Conservation (phyloP, 2,113 vertebrate species). For the Apistogramma diplotaenia region DNA sequence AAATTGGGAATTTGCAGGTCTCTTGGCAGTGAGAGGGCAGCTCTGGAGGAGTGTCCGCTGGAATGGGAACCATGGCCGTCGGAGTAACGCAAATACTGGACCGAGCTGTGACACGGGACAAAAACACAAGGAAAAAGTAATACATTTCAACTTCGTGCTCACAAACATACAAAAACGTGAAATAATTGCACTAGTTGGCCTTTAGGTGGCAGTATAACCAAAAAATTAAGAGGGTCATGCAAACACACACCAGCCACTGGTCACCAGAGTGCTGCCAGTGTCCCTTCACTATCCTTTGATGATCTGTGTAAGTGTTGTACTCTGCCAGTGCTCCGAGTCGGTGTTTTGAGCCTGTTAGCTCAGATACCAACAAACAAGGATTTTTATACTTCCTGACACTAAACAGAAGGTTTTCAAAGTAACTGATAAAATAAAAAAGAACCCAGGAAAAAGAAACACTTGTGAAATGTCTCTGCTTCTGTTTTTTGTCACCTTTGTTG, state of each 20-base stretch:
- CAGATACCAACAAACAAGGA: background rate
- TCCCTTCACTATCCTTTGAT: background rate
- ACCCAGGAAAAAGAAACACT: background rate
- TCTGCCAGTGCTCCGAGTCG: background rate
- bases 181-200: background rate
- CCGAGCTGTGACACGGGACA: slow-evolving; percentile 1
- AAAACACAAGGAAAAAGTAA: background rate
- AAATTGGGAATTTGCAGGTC: slow-evolving; percentile 12
- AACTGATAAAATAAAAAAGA: background rate
- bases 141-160: background rate
- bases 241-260: background rate
- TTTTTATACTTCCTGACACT: background rate
- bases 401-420: background rate
- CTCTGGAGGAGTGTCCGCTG: background rate
- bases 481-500: background rate
- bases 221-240: background rate
- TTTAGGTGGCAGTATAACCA: background rate
- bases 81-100: background rate
- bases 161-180: background rate
- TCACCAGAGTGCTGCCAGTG: background rate
- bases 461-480: background rate
- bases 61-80: background rate
- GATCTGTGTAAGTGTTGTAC: background rate
- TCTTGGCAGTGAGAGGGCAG: slow-evolving; percentile 32
- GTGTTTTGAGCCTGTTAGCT: background rate